Conservation (phyloP, 2,113 vertebrate species). For the Melozone crissalis region DNA sequence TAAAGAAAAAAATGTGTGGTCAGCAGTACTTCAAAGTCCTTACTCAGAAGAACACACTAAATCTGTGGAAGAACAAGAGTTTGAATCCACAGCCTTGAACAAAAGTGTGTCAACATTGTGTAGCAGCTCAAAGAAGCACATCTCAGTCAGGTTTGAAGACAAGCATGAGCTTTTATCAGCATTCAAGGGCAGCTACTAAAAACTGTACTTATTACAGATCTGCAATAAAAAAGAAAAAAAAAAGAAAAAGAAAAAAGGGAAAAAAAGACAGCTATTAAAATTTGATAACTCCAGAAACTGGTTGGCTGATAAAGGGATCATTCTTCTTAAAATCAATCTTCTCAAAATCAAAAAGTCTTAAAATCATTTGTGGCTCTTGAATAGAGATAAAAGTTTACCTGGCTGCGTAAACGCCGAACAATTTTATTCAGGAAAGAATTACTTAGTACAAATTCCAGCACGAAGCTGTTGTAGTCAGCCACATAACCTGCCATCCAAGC, state of each 20-base stretch:
- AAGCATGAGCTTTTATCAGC: background rate
- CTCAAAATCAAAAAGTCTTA: background rate
- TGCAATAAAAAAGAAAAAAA: background rate
- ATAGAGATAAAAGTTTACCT: background rate
- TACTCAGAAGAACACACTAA: background rate
- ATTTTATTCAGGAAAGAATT: background rate
- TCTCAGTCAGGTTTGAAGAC: background rate
- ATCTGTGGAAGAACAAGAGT: background rate
- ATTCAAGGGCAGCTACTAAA: background rate
- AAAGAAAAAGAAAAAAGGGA: background rate
- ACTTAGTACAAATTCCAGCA: background rate
- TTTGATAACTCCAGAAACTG: background rate
- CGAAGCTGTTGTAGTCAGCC: background rate
- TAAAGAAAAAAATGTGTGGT: background rate
- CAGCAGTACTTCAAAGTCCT: constrained; percentile 25
- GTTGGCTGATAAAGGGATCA: background rate
- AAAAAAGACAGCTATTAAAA: background rate
- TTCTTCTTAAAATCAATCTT: background rate
- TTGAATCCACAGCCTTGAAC: background rate
- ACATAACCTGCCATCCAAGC: background rate
- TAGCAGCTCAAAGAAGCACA: background rate
- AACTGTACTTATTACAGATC: background rate
- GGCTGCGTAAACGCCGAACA: accelerated
- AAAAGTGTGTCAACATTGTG: accelerated
- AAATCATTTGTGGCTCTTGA: background rate